A percentile compares a stretch with the other conserved stretches of the same genome.
These are phyloP conservation scores for Charadrius vociferus DNA, from an alignment of 2,113 vertebrate species.

Conservation along the genomic window DNA sequence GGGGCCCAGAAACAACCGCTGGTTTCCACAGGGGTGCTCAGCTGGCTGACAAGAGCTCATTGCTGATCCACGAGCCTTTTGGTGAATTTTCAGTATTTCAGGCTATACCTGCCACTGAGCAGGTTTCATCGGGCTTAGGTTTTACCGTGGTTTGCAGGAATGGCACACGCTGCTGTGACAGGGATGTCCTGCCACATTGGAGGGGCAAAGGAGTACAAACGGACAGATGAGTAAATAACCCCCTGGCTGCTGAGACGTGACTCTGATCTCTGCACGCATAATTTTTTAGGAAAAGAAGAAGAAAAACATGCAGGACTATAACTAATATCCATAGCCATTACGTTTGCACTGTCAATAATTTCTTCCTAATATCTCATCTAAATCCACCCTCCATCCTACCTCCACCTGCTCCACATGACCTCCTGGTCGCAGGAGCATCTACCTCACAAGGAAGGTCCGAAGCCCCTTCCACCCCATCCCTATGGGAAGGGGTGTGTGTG, in stretches of 20 bases:
- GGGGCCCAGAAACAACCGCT: accelerated
- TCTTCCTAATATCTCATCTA: background rate
- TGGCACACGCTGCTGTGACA: accelerated
- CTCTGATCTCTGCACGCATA: background rate
- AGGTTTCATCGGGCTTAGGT: background rate
- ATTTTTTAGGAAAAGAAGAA: background rate
- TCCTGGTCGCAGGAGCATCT: background rate
- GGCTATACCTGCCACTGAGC: background rate
- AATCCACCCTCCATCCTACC: background rate
- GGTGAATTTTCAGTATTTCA: background rate
- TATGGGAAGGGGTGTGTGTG: background rate
- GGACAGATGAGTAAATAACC: background rate
- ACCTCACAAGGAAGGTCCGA: background rate
- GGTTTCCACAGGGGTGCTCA: background rate
- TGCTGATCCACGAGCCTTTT: background rate
- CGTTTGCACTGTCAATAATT: background rate
- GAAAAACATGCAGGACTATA: background rate
- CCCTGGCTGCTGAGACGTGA: background rate
- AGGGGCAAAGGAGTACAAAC: background rate
- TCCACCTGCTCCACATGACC: background rate
- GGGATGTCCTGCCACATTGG: accelerated
- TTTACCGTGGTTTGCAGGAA: background rate
- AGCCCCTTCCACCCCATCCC: background rate
- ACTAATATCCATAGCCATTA: background rate
- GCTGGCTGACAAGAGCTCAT: accelerated